Evolutionary conservation across 2,888 invertebrate genomes (phyloP), one percentile per base, ranked within the genome.

Genomic region (Coecobrya sp.): DNA sequence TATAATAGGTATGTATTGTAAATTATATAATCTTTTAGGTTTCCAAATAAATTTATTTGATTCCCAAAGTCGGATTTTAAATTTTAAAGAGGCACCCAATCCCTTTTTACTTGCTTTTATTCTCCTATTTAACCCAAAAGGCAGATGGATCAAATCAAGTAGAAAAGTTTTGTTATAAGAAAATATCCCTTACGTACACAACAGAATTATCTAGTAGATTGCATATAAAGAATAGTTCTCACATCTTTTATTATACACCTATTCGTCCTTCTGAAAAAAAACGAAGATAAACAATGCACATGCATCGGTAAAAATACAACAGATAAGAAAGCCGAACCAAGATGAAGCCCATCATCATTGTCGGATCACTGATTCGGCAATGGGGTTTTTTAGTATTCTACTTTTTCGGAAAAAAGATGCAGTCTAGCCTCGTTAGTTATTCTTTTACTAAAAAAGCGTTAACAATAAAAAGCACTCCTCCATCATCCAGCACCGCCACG

Each of bases 211-310:
- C 42, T 19, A 76, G 45, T 22, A 42, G 42, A 19, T 11, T 76
- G 22, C 10, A 11, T 49, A n/a, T n/a, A n/a, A 25, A 19, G 42
- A 65, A 65, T 65, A 27, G 30, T 30, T 30, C 1, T 27, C 25
- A 13, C 30, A 22, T 16, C 11, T 30, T 5, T 0, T 30, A 30
- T 27, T 65, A 16, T 55, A 19, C 55, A 55, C 13, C n/a, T 13
- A 55, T 68, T 19, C 30, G 10, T 22, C 22, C 73, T 45, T 11
- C 73, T 22, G 45, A 42, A 42, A 76, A n/a, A 76, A 19, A 16
- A n/a, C n/a, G n/a, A 19, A 52, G 79, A 79, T 79, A 79, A 79
- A 79, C 79, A 79, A 79, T 79, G 73, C 27, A 42, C n/a, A 79
- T 79, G 73, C 27, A 42, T 42, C 19, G 5, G n/a, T 73, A 19